Base-by-base conservation (phyloP, 2,888 invertebrate genomes). In the Epirrita christyi region DNA sequence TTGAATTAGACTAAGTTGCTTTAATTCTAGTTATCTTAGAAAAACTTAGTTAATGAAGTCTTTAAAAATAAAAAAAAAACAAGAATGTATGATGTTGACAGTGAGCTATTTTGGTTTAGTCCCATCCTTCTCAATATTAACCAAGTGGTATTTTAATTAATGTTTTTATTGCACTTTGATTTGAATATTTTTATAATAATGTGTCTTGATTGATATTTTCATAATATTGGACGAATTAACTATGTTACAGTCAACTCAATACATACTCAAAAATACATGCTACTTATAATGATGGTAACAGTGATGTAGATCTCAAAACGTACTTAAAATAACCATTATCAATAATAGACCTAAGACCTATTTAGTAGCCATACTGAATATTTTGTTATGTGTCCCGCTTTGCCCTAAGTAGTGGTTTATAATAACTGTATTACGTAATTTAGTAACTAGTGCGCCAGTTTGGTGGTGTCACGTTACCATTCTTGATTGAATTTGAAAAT, bases 1-100 rank as follows among this genome's bases (percentile, higher is more conserved):
- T 97, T 55, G 96, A 96, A 82, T 94, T 97, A 59, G 97, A 97
- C 88, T 97, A 93, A 42, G 28, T 52, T 37, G 34, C 9, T 52
- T 42, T 11, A 29, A 6, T 28, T 29, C 43, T 43, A 42, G 1
- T 4, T 42, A 27, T 21, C 27, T 11, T 4, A 6, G 9, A 5
- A n/a, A 37, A 11, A 11, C 37, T 37, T 37, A 3, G 37, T 3
- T 37, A 36, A 6, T 0, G n/a, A 36, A 1, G 32, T 6, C 32
- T 32, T 32, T 2, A 9, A 7, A 32, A 32, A 9, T 9, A 32
- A 32, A 7, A 32, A 9, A 9, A 9, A 6, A 32, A 32, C 7
- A 32, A 7, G 9, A 7, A 32, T 5, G 9, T 5, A 32, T 9
- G 7, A 32, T 32, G 7, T 32, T 7, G 8, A 32, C 9, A 32